phyloP scores from a whole-genome alignment of 2,888 invertebrate genomes.

The Drosophila tanythrix region DNA sequence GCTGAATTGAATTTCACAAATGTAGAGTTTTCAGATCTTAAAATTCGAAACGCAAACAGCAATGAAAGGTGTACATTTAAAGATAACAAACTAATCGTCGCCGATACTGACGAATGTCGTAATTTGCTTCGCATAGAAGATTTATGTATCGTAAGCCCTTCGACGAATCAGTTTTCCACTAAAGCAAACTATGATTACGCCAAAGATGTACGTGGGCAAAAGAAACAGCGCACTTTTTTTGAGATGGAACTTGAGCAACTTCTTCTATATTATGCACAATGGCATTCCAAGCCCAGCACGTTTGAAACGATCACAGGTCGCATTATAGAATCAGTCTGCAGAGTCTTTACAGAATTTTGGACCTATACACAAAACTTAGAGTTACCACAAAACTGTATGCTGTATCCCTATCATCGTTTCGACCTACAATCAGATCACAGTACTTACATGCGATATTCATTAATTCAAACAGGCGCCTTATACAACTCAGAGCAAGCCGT shows the following conservation, averaged over 20 bases:
- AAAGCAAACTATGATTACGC: conserved; percentile 52
- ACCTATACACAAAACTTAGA: conserved; percentile 79
- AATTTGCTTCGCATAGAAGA: conserved; percentile 60
- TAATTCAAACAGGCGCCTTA: conserved; percentile 65
- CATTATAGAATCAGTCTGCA: conserved; percentile 64
- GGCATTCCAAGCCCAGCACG: conserved; percentile 50
- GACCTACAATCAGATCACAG: conserved; percentile 54
- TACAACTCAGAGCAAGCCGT: conserved; percentile 72
- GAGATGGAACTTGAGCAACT: conserved; percentile 78
- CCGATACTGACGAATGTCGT: conserved; percentile 24
- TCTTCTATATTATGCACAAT: conserved; percentile 72
- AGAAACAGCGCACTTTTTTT: conserved; percentile 72
- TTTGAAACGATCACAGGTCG: conserved; percentile 7
- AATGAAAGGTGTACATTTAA: conserved; percentile 51
- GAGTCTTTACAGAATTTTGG: conserved; percentile 81
- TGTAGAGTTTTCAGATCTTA: conserved; percentile 75
- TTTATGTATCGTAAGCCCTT: conserved; percentile 44
- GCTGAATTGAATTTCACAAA: conserved; percentile 75
- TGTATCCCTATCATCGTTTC: conserved; percentile 74
- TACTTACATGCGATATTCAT: conserved; percentile 22
- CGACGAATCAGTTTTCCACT: conserved; percentile 5
- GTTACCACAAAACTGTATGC: conserved; percentile 70
- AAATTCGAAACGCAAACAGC: conserved; percentile 68
- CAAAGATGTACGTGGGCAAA: conserved; percentile 44
- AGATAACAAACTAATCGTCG: conserved; percentile 46